Conservation (phyloP, 30 jellyfish, hydroid and myxozoan species). For the Phacellophora camtschatica region DNA sequence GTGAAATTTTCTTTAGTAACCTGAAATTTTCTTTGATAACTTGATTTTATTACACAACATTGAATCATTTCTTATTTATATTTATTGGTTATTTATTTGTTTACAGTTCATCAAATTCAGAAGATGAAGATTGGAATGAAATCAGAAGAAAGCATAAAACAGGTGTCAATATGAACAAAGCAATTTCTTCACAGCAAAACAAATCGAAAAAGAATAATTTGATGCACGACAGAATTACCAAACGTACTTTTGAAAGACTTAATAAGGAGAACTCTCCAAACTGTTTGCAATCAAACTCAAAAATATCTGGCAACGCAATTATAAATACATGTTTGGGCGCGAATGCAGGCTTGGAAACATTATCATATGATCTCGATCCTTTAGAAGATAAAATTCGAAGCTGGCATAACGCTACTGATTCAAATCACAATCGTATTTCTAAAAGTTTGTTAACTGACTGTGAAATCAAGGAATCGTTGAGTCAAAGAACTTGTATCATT, state of each 20-base stretch:
- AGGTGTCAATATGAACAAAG: background rate
- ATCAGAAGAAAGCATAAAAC: slow-evolving; percentile 25
- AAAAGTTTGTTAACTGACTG: background rate
- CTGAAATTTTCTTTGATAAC: too few species aligned
- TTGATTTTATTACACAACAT: too few species aligned
- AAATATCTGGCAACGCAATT: background rate
- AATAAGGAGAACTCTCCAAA: too few species aligned
- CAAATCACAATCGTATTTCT: background rate
- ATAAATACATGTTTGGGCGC: background rate
- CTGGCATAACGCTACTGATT: slow-evolving; percentile 11
- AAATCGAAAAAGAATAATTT: background rate
- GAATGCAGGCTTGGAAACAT: background rate
- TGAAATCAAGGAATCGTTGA: background rate
- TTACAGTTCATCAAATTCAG: slow-evolving; percentile 46
- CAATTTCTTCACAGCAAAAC: too few species aligned
- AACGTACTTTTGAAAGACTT: slow-evolving; percentile 1
- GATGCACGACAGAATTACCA: slow-evolving; percentile 5
- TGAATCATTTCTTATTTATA: background rate
- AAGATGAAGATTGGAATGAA: slow-evolving; percentile 38
- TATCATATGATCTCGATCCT: slow-evolving; percentile 19
- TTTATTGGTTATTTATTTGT: background rate
- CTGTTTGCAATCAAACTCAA: too few species aligned
- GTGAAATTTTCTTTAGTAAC: too few species aligned
- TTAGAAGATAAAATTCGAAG: slow-evolving; percentile 31
- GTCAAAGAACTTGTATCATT: background rate